A percentile compares a stretch with the other conserved stretches of the same genome.
Evolutionary conservation across 2,797 vertebrate genomes (phyloP).

Genomic region (Anguilla obscura): DNA sequence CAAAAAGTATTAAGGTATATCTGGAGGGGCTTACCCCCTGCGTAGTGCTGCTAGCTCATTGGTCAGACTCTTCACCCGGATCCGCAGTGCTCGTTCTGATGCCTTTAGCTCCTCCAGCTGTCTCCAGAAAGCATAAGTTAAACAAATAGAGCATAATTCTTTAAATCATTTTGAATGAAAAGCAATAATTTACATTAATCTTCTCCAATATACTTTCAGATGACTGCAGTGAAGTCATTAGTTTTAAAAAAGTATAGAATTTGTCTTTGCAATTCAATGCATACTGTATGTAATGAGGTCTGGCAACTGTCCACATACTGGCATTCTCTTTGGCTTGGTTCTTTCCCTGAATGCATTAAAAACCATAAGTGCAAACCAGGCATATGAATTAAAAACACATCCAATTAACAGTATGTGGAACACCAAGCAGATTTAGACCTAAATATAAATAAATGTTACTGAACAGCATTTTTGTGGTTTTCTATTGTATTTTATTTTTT

Average conservation of each 20-base stretch:
- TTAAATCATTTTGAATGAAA: not conserved
- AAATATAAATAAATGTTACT: not conserved
- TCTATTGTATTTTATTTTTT: not conserved
- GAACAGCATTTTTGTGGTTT: not conserved
- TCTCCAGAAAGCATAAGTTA: constrained; percentile 28
- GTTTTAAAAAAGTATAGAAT: not conserved
- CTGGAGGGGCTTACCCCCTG: constrained; percentile 77
- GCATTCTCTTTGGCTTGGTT: not conserved
- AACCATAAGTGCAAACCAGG: not conserved
- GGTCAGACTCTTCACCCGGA: constrained; percentile 82
- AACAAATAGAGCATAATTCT: not conserved
- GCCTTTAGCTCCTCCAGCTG: constrained; percentile 81
- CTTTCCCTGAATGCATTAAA: not conserved
- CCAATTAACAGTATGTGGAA: not conserved
- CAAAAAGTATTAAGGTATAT: constrained; percentile 52
- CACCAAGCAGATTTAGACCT: not conserved
- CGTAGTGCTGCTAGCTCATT: constrained; percentile 78
- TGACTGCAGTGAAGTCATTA: too few species aligned
- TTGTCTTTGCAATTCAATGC: not conserved
- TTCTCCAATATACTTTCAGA: not conserved
- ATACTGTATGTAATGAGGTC: not conserved
- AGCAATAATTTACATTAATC: not conserved
- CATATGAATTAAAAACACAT: not conserved
- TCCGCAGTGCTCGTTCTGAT: constrained; percentile 77
- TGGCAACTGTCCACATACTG: not conserved